A percentile compares a stretch with the other conserved stretches of the same genome.
Evolutionary conservation across 53 echinoderm and acorn worm genomes (phyloP).

Genomic region (Paracentrotus lividus): DNA sequence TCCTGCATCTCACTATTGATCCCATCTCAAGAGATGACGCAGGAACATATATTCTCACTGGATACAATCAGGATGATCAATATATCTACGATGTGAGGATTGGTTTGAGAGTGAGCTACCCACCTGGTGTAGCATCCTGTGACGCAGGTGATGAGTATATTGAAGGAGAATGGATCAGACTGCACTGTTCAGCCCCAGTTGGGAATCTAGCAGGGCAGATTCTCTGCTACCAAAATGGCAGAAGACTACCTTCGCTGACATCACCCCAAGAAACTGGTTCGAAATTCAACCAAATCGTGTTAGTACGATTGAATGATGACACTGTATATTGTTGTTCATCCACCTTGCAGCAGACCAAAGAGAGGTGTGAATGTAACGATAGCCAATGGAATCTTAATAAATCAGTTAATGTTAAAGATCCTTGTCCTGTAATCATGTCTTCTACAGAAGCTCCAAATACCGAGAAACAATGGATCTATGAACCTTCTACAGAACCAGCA

Average conservation of each 20-base stretch:
- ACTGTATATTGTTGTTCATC: neutral
- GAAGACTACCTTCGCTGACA: neutral
- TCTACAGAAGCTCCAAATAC: neutral
- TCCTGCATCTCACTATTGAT: neutral
- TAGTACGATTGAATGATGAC: neutral
- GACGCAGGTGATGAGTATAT: neutral
- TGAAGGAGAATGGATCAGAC: neutral
- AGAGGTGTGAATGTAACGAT: conserved; percentile 4
- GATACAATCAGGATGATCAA: neutral
- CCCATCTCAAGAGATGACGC: neutral
- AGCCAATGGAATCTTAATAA: neutral
- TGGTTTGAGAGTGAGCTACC: neutral
- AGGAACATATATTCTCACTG: neutral
- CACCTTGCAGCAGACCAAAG: neutral
- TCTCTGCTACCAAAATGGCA: neutral
- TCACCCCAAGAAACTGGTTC: neutral
- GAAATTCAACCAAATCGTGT: no score
- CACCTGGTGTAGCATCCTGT: neutral
- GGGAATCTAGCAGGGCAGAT: neutral
- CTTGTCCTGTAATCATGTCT: neutral
- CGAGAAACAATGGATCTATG: no score
- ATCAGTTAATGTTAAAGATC: neutral
- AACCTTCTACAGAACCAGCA: no score
- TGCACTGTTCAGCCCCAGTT: neutral
- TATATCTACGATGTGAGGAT: neutral